phyloP scores from a whole-genome alignment of 2,113 vertebrate genomes.

The Phyllopteryx taeniolatus region DNA sequence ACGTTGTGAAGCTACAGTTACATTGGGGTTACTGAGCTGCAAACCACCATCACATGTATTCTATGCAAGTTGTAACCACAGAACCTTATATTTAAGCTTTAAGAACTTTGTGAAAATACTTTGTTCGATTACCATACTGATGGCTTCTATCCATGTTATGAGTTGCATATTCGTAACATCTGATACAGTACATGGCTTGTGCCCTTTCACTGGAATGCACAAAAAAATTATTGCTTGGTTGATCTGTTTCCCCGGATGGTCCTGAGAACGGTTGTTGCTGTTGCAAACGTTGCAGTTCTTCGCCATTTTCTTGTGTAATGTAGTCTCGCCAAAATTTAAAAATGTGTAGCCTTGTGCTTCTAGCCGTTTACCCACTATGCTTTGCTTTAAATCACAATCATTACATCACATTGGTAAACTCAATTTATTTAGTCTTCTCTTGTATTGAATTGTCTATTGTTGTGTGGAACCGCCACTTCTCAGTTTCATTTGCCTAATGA shows the following conservation, averaged over 20 bases:
- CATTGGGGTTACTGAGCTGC: not conserved
- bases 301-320: not conserved
- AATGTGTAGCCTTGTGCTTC: slow-evolving; percentile 38
- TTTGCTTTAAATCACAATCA: not conserved
- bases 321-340: not conserved
- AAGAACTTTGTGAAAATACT: not conserved
- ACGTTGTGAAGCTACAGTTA: not conserved
- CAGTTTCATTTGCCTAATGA: slow-evolving; percentile 11
- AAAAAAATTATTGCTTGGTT: not conserved
- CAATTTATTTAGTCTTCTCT: slow-evolving; percentile 13
- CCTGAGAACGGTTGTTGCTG: not conserved
- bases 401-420: not conserved
- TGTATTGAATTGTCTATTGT: slow-evolving; percentile 13
- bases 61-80: not conserved
- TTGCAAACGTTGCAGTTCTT: not conserved
- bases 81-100: not conserved
- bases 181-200: not conserved
- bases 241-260: not conserved
- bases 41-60: not conserved
- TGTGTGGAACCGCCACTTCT: not conserved
- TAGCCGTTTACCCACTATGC: not conserved
- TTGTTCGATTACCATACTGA: not conserved
- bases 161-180: not conserved
- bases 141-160: not conserved
- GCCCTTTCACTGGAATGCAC: not conserved